Percentiles rank a stretch among this genome's conserved stretches.
phyloP scores from a whole-genome alignment of 2,888 invertebrate genomes.

The Formica aserva region DNA sequence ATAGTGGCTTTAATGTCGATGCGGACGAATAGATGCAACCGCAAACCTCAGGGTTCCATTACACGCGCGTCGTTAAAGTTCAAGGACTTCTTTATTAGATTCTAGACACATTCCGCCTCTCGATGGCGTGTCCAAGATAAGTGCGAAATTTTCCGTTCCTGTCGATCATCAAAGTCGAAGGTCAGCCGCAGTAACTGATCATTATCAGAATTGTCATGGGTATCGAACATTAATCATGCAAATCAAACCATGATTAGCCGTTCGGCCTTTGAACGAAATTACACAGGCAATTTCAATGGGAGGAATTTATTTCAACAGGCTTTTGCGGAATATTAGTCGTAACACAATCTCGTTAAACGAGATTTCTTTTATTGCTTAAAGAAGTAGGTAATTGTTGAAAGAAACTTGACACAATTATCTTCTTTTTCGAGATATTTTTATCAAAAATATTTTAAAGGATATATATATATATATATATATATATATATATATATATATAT shows the following conservation, averaged over 20 bases:
- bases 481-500: background rate
- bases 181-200: constrained; percentile 49
- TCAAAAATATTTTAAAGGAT: background rate
- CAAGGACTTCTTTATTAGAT: constrained; percentile 63
- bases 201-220: constrained; percentile 59
- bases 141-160: constrained; percentile 51
- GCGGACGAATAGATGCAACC: constrained; percentile 36
- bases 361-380: background rate
- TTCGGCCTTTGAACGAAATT: constrained; percentile 56
- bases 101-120: constrained; percentile 15
- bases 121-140: constrained; percentile 7
- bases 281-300: constrained; percentile 7
- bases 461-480: background rate
- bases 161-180: constrained; percentile 56
- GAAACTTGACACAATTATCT: background rate
- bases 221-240: constrained; percentile 59
- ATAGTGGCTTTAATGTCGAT: constrained; percentile 11
- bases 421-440: background rate
- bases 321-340: constrained; percentile 1
- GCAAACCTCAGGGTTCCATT: constrained; percentile 42
- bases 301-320: constrained; percentile 18
- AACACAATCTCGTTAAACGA: background rate
- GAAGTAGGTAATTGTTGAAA: background rate
- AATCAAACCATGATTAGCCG: constrained; percentile 54
- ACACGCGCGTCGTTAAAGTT: constrained; percentile 44